A percentile compares a stretch with the other conserved stretches of the same genome.
Conservation (phyloP, 2,797 vertebrate genomes). For the Pteropus rufus region DNA sequence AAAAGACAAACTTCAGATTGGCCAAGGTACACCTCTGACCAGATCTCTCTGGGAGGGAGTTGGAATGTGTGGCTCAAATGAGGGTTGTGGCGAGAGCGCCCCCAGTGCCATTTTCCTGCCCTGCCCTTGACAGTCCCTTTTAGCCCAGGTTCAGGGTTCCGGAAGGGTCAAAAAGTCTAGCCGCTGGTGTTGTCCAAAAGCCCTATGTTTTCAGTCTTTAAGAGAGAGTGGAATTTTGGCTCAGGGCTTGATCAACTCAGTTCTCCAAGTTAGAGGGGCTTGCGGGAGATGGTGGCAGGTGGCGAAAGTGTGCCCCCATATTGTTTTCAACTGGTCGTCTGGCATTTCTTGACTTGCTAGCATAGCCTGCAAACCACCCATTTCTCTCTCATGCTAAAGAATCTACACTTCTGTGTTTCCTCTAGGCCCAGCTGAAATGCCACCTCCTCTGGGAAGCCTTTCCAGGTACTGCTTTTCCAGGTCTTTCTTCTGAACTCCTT, state of each 20-base stretch:
- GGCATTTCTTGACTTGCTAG: neutral
- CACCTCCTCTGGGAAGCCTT: neutral
- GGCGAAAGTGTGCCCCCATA: neutral
- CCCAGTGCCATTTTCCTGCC: neutral
- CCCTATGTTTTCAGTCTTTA: neutral
- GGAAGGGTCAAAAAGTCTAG: neutral
- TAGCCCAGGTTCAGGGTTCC: neutral
- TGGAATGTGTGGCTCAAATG: neutral
- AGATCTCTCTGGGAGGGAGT: neutral
- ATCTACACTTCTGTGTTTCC: neutral
- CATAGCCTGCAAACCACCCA: neutral
- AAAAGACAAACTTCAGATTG: constrained; percentile 46
- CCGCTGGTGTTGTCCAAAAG: neutral
- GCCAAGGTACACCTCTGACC: constrained; percentile 16
- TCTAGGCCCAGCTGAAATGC: neutral
- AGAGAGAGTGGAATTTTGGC: neutral
- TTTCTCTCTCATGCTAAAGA: neutral
- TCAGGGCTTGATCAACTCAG: neutral
- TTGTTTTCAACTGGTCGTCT: neutral
- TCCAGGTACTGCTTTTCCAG: neutral
- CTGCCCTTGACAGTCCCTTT: neutral
- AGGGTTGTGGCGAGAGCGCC: neutral
- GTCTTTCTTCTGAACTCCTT: neutral
- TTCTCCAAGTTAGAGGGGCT: neutral
- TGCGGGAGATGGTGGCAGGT: neutral